Evolutionary conservation across 92 coral and sea anemone genomes (phyloP).

Genomic region (Meandrina meandrites): DNA sequence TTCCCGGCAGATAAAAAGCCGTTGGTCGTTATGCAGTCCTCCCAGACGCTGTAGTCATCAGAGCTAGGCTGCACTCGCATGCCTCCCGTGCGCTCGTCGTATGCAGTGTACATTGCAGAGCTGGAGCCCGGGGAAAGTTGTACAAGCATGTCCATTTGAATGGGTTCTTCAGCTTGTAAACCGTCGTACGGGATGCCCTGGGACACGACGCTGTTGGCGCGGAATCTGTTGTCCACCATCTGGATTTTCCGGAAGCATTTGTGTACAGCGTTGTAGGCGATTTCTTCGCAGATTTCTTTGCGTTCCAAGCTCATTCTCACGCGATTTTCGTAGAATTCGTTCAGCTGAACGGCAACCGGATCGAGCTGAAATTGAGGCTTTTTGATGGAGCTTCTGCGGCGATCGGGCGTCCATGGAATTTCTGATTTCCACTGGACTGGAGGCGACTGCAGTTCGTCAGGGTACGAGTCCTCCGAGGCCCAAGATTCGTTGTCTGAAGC

Average conservation of each 20-base stretch:
- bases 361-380: conserved; percentile 85
- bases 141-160: conserved; percentile 93
- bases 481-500: conserved; percentile 76
- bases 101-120: conserved; percentile 88
- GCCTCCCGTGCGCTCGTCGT: conserved; percentile 79
- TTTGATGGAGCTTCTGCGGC: conserved; percentile 84
- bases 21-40: conserved; percentile 91
- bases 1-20: conserved; percentile 94
- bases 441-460: conserved; percentile 46
- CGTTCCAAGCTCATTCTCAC: conserved; percentile 92
- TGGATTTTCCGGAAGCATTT: conserved; percentile 93
- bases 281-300: conserved; percentile 97
- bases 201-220: conserved; percentile 92
- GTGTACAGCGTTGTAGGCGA: conserved; percentile 88
- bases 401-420: conserved; percentile 68
- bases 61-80: conserved; percentile 94
- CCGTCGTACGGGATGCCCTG: conserved; percentile 99
- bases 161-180: conserved; percentile 95
- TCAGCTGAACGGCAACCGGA: conserved; percentile 84
- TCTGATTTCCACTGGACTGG: conserved; percentile 67
- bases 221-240: conserved; percentile 93
- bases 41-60: conserved; percentile 76
- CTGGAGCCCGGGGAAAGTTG: conserved; percentile 93
- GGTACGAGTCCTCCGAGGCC: conserved; percentile 64
- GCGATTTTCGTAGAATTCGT: conserved; percentile 96